Evolutionary conservation across 2,113 vertebrate genomes (phyloP).

Genomic region (Dromas ardeola): DNA sequence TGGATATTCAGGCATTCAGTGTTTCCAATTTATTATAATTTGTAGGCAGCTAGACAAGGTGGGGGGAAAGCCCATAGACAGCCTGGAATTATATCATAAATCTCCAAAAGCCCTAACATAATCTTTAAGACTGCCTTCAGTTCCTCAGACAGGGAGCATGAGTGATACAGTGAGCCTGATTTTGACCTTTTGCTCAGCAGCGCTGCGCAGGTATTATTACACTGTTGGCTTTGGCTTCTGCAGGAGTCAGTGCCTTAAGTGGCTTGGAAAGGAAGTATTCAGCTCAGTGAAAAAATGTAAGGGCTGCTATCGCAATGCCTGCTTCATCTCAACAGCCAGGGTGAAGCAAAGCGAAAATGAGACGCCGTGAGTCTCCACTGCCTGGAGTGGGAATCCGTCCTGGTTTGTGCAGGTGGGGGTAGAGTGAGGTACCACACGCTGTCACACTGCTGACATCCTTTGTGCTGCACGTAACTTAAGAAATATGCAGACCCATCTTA

Average conservation of each 20-base stretch:
- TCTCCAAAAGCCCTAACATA: conserved; percentile 33
- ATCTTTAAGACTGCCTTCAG: conserved; percentile 19
- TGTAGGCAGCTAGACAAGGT: conserved; percentile 37
- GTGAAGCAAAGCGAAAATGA: not conserved
- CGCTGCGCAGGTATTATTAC: not conserved
- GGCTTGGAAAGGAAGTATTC: not conserved
- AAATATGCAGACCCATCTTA: not conserved
- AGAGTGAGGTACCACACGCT: not conserved
- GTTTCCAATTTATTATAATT: conserved; percentile 46
- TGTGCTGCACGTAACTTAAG: not conserved
- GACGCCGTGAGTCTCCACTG: not conserved
- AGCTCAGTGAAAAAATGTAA: not conserved
- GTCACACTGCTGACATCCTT: not conserved
- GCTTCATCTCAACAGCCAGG: not conserved
- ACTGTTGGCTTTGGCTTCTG: not conserved
- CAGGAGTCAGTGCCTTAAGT: not conserved
- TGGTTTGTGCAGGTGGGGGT: not conserved
- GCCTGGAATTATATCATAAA: conserved; percentile 34
- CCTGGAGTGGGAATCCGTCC: not conserved
- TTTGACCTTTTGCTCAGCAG: not conserved
- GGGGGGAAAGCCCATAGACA: conserved; percentile 10
- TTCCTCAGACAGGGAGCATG: not conserved
- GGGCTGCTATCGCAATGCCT: not conserved
- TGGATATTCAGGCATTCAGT: not conserved
- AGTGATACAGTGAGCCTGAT: not conserved